phyloP scores from a whole-genome alignment of 2,797 vertebrate species.

The Lutjanus campechanus region DNA sequence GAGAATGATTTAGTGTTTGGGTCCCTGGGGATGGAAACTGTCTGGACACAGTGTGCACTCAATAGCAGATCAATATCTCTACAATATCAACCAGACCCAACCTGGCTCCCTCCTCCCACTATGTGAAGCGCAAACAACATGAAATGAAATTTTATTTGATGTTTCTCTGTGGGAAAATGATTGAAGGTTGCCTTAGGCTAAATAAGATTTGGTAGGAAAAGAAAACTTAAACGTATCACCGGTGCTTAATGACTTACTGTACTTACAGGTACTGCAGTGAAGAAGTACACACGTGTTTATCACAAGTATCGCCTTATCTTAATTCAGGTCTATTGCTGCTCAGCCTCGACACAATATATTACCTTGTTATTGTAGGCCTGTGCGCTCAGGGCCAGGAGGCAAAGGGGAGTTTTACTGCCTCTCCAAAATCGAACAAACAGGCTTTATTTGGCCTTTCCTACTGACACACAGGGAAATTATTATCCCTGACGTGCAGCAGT shows the following conservation, averaged over 20 bases:
- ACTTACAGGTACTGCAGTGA: conserved; percentile 39
- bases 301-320: conserved; percentile 24
- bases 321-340: conserved; percentile 52
- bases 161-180: conserved; percentile 70
- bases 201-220: conserved; percentile 64
- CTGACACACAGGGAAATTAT: conserved; percentile 80
- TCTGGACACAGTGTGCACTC: conserved; percentile 73
- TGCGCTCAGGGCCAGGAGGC: conserved; percentile 44
- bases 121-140: conserved; percentile 66
- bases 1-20: conserved; percentile 66
- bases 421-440: conserved; percentile 76
- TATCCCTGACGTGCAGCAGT: conserved; percentile 79
- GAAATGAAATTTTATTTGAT: conserved; percentile 76
- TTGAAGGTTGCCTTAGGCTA: conserved; percentile 71
- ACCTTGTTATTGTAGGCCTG: conserved; percentile 53
- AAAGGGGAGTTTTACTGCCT: conserved; percentile 73
- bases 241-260: conserved; percentile 58
- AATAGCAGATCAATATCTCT: conserved; percentile 78
- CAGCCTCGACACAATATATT: conserved; percentile 45
- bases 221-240: conserved; percentile 59
- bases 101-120: conserved; percentile 60
- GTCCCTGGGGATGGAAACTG: conserved; percentile 66
- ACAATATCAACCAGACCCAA: conserved; percentile 70
- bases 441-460: conserved; percentile 80
- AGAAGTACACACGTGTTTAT: conserved; percentile 46